Percentiles rank a stretch among this genome's conserved stretches.
Conservation (phyloP, 2,113 vertebrate genomes). For the Chrysemys picta region DNA sequence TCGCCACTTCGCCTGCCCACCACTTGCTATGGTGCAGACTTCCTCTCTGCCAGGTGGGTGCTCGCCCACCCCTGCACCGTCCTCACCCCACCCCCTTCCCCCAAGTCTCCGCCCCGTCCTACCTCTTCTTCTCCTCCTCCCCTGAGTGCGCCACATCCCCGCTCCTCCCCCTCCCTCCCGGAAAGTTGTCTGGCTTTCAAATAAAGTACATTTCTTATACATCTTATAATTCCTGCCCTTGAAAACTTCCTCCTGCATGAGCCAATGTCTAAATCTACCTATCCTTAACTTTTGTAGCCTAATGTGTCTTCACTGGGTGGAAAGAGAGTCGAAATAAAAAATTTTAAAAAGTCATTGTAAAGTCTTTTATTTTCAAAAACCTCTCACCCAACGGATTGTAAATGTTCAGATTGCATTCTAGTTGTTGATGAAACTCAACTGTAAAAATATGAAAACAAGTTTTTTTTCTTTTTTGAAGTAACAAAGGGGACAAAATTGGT, state of each 20-base stretch:
- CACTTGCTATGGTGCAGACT: no score
- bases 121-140: no score
- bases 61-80: no score
- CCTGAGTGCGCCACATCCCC: no score
- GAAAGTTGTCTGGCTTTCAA: constrained; percentile 31
- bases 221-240: constrained; percentile 43
- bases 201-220: constrained; percentile 61
- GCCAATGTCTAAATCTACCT: neutral
- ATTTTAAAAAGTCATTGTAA: neutral
- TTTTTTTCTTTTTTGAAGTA: neutral
- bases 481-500: neutral
- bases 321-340: neutral
- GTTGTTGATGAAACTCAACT: neutral
- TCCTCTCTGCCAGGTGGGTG: no score
- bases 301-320: neutral
- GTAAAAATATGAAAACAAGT: neutral
- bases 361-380: neutral
- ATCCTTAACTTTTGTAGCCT: neutral
- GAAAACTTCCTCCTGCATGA: neutral
- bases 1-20: no score
- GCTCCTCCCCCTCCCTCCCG: no score
- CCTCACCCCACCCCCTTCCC: no score
- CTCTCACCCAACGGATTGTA: neutral
- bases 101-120: no score
- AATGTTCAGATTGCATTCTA: neutral